phyloP scores from a whole-genome alignment of 1,140 invertebrate species.

The Odontomachus brunneus region DNA sequence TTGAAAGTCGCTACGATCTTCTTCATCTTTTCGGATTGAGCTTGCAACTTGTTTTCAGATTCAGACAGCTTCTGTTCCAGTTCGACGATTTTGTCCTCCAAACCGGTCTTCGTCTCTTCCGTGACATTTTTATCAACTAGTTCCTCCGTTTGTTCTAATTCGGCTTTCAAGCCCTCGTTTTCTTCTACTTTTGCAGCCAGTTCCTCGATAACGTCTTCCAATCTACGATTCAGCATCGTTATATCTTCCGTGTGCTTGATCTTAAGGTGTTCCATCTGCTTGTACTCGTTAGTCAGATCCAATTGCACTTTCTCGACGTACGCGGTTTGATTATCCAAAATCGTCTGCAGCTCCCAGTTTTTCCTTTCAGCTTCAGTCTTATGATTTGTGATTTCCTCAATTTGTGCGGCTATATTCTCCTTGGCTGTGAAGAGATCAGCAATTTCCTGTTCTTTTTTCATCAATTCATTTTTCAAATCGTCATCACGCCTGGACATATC shows the following conservation, averaged over 20 bases:
- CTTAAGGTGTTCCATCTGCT: slow-evolving; percentile 85
- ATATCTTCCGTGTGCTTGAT: slow-evolving; percentile 77
- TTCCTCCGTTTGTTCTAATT: slow-evolving; percentile 72
- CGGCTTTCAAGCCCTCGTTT: slow-evolving; percentile 74
- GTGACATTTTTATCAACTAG: slow-evolving; percentile 66
- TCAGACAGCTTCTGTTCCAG: slow-evolving; percentile 76
- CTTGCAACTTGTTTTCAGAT: slow-evolving; percentile 72
- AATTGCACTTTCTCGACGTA: slow-evolving; percentile 78
- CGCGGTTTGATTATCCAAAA: slow-evolving; percentile 79
- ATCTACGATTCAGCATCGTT: slow-evolving; percentile 72
- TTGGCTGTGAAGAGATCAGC: slow-evolving; percentile 48
- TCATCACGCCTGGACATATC: slow-evolving; percentile 72
- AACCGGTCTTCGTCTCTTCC: slow-evolving; percentile 68
- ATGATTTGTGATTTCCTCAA: slow-evolving; percentile 60
- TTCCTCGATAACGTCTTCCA: slow-evolving; percentile 77
- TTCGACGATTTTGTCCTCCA: slow-evolving; percentile 75
- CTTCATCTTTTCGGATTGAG: slow-evolving; percentile 89
- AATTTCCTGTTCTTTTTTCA: slow-evolving; percentile 71
- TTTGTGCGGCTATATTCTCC: slow-evolving; percentile 75
- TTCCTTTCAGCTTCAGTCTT: slow-evolving; percentile 80
- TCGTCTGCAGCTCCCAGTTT: slow-evolving; percentile 77
- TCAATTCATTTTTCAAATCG: slow-evolving; percentile 67
- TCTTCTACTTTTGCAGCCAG: slow-evolving; percentile 68
- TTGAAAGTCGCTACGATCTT: slow-evolving; percentile 91
- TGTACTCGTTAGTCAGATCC: slow-evolving; percentile 82